Evolutionary conservation across 2,113 vertebrate genomes (phyloP), one percentile per base, ranked within the genome.

Genomic region (Scalopus aquaticus): DNA sequence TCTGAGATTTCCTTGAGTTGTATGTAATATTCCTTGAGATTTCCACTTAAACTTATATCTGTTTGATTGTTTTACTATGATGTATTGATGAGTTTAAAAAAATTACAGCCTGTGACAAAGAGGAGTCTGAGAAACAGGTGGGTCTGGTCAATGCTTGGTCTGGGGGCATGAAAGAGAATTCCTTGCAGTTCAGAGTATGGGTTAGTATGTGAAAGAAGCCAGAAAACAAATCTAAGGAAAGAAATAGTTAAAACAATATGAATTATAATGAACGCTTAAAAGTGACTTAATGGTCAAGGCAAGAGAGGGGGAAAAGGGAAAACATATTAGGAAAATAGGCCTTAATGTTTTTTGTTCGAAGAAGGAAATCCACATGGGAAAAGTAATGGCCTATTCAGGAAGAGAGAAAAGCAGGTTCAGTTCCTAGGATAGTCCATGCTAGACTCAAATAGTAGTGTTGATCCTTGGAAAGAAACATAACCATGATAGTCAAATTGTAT

Each of bases 1-100:
- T 94, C 16, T 78, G 28, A 93, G 20, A n/a, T 90, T 73, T 87
- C 9, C 72, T 93, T 87, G 79, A 65, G 44, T 77, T 84, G 0
- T 46, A 86, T 90, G 0, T 49, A n/a, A n/a, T 82, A 81, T 42
- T 76, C 5, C n/a, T n/a, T n/a, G n/a, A n/a, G n/a, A n/a, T n/a
- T 37, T 70, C 22, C 26, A 73, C n/a, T 93, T 91, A 70, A 70
- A 72, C 11, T 64, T 60, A 79, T 54, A 39, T 77, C 49, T 6
- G 76, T 65, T 67, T 81, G 49, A 70, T 54, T 73, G n/a, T 13
- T 44, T 35, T 49, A 28, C 58, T 46, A 26, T 42, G 70, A 49
- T 39, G 20, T 35, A 58, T 13, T 49, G 19, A n/a, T 76, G 37
- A 0, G 77, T 4, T 6, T 11, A 82, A 35, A 93, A 56, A 64